These are phyloP conservation scores for Thryonomys swinderianus DNA, from an alignment of 2,113 vertebrate genomes.

Conservation along the genomic window DNA sequence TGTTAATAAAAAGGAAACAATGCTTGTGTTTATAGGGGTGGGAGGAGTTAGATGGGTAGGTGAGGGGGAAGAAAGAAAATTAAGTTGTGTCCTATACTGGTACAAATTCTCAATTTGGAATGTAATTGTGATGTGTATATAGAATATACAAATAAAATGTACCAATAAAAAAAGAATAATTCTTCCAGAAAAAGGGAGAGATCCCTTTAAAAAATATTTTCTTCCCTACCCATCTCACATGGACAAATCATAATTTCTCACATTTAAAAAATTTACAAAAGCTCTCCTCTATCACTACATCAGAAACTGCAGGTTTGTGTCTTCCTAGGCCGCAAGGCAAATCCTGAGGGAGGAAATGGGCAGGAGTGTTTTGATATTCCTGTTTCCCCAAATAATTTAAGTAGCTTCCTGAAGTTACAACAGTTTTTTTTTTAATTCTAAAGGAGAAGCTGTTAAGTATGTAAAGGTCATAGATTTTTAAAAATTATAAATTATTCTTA, in stretches of 20 bases:
- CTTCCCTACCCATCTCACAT: neutral
- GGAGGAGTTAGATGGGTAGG: too few species aligned
- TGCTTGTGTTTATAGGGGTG: too few species aligned
- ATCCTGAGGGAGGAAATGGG: neutral
- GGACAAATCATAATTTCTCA: neutral
- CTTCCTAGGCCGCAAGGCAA: neutral
- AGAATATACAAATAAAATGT: too few species aligned
- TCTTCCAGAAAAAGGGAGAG: neutral
- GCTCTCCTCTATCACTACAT: neutral
- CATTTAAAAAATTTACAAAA: neutral
- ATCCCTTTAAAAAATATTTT: neutral
- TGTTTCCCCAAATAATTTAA: neutral
- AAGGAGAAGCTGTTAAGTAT: neutral
- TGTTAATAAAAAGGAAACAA: too few species aligned
- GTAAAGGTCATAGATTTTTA: neutral
- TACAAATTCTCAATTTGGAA: too few species aligned
- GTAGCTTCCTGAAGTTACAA: neutral
- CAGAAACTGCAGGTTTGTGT: neutral
- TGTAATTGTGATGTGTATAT: too few species aligned
- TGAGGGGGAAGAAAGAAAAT: too few species aligned
- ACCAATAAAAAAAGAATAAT: neutral
- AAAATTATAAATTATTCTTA: neutral
- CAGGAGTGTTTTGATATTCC: neutral
- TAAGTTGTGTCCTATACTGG: too few species aligned
- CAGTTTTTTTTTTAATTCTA: neutral